Evolutionary conservation across 1,140 invertebrate genomes (phyloP), one percentile per base, ranked within the genome.

Genomic region (Tetraneura akinire): DNA sequence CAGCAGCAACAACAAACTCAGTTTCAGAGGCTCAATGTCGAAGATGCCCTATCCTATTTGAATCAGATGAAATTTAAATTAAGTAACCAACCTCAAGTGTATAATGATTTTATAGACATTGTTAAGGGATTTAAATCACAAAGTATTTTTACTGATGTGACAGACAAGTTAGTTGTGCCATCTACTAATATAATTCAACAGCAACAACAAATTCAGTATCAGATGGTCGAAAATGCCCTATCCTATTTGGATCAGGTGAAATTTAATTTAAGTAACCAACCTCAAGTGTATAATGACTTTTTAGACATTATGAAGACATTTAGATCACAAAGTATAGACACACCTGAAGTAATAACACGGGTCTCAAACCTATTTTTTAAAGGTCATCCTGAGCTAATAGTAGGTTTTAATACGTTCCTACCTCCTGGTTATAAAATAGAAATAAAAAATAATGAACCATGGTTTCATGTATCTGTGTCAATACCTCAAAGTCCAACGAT

Each of bases 121-220:
- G 99, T 99, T 98, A 99, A 99, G 88, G 98, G 98, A 87, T 99
- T 99, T 84, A 99, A 99, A 87, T 98, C 96, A 66, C 96, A 99
- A 86, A 93, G 95, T 82, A 99, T 99, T n/a, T n/a, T n/a, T n/a
- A n/a, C n/a, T n/a, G n/a, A n/a, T n/a, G n/a, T 85, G 98, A 99
- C 87, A 99, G 97, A 0, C 97, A n/a, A n/a, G n/a, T n/a, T n/a
- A n/a, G n/a, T n/a, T n/a, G n/a, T n/a, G n/a, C n/a, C n/a, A n/a
- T 45, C 5, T 70, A 68, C 5, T n/a, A n/a, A n/a, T n/a, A n/a
- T n/a, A n/a, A n/a, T n/a, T n/a, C n/a, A n/a, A n/a, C n/a, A n/a
- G n/a, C 80, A 73, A 55, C 45, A 68, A n/a, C 73, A 73, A 32
- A 87, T 87, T 26, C 89, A 90, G 78, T 92, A 92, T 85, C 93